Evolutionary conservation across 2,888 invertebrate species (phyloP).

Genomic region (Eurois occulta): DNA sequence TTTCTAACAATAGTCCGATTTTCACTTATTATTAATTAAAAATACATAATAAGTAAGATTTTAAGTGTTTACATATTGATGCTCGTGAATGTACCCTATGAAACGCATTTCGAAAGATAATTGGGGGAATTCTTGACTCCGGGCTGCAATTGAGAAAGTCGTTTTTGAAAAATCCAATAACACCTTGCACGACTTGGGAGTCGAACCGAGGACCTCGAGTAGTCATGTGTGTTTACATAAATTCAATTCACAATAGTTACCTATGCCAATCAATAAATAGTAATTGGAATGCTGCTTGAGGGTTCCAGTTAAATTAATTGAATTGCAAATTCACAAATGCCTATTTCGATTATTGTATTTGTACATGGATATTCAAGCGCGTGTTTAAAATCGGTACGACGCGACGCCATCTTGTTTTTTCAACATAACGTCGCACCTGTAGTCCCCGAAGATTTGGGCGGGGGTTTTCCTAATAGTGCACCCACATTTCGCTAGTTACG

Average conservation of each 20-base stretch:
- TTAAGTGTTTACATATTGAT: too few species aligned
- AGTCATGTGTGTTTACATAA: neutral
- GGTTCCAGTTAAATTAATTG: slow-evolving; percentile 14
- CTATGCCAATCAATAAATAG: slow-evolving; percentile 13
- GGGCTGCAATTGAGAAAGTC: neutral
- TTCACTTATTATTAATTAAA: neutral
- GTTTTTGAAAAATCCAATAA: neutral
- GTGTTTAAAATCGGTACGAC: neutral
- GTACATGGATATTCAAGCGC: neutral
- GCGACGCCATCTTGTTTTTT: neutral
- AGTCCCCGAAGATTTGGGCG: neutral
- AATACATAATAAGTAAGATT: neutral
- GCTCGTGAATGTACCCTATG: neutral
- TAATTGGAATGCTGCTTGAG: slow-evolving; percentile 7
- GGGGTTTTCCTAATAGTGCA: rapidly evolving
- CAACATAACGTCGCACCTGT: neutral
- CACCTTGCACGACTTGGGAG: neutral
- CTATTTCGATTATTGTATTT: neutral
- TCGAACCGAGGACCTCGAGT: neutral
- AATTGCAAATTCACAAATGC: slow-evolving; percentile 22
- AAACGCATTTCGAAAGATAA: neutral
- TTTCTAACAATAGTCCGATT: neutral
- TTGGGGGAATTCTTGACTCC: neutral
- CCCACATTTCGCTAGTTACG: neutral
- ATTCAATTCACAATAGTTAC: neutral